Percentiles rank a stretch among this genome's conserved stretches.
phyloP scores from a whole-genome alignment of 2,888 invertebrate genomes.

The Pogonocherus hispidulus region DNA sequence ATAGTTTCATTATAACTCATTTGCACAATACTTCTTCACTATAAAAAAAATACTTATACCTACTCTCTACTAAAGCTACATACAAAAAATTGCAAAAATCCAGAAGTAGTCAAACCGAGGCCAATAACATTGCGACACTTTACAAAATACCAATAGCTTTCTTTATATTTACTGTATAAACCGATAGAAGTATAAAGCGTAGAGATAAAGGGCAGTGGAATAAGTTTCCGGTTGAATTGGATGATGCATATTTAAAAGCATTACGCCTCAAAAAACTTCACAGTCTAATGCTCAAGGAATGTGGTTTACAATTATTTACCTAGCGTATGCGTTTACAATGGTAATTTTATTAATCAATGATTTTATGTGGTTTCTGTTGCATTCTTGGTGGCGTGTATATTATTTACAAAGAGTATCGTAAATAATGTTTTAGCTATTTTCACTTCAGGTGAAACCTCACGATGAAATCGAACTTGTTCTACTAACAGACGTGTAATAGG shows the following conservation, averaged over 20 bases:
- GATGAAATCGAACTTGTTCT: constrained; percentile 14
- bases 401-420: constrained; percentile 1
- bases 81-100: no score
- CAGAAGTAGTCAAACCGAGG: no score
- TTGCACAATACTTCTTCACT: no score
- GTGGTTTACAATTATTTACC: constrained; percentile 43
- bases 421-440: neutral
- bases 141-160: constrained; percentile 8
- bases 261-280: constrained; percentile 59
- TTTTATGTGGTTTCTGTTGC: constrained; percentile 37
- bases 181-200: no score
- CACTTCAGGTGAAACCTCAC: neutral
- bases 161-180: constrained; percentile 32
- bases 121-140: no score
- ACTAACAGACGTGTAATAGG: neutral
- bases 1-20: no score
- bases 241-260: constrained; percentile 49
- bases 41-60: no score
- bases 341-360: constrained; percentile 56
- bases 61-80: no score
- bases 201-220: constrained; percentile 37
- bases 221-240: constrained; percentile 34
- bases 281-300: constrained; percentile 63
- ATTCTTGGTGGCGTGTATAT: constrained; percentile 8
- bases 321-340: constrained; percentile 47